Evolutionary conservation across 2,797 vertebrate genomes (phyloP).

Genomic region (Huso huso): DNA sequence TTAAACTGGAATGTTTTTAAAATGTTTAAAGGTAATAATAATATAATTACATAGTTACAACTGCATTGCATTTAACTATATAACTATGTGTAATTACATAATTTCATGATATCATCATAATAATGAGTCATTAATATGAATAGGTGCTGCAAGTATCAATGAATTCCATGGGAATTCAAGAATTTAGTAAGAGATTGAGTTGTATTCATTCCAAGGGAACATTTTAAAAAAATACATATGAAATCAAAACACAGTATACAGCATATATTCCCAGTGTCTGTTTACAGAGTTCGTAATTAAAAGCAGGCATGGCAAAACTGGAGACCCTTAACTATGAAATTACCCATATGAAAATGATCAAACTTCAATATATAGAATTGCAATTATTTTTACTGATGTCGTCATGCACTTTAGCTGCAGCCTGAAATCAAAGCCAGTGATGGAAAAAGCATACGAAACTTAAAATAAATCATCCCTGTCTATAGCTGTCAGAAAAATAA

Average conservation of each 20-base stretch:
- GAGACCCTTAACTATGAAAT: slow-evolving; percentile 1
- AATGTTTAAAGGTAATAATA: no score
- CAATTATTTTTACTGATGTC: slow-evolving; percentile 3
- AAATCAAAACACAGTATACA: not conserved
- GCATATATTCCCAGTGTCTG: not conserved
- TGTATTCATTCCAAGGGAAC: not conserved
- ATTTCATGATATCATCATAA: no score
- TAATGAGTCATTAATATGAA: no score
- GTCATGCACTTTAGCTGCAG: not conserved
- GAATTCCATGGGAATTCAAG: no score
- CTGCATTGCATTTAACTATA: no score
- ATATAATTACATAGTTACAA: no score
- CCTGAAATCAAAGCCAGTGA: slow-evolving; percentile 12
- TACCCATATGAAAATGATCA: slow-evolving; percentile 9
- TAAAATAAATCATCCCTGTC: slow-evolving; percentile 8
- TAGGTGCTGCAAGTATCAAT: no score
- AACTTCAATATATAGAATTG: not conserved
- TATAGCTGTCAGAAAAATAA: slow-evolving; percentile 1
- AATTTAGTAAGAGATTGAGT: no score
- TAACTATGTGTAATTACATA: no score
- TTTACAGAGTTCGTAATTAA: slow-evolving; percentile 1
- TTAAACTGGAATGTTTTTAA: not conserved
- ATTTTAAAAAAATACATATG: not conserved
- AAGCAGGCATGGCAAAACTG: slow-evolving; percentile 12
- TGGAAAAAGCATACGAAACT: not conserved